A percentile compares a stretch with the other conserved stretches of the same genome.
Conservation (phyloP, 2,797 vertebrate genomes). For the Lateolabrax maculatus region DNA sequence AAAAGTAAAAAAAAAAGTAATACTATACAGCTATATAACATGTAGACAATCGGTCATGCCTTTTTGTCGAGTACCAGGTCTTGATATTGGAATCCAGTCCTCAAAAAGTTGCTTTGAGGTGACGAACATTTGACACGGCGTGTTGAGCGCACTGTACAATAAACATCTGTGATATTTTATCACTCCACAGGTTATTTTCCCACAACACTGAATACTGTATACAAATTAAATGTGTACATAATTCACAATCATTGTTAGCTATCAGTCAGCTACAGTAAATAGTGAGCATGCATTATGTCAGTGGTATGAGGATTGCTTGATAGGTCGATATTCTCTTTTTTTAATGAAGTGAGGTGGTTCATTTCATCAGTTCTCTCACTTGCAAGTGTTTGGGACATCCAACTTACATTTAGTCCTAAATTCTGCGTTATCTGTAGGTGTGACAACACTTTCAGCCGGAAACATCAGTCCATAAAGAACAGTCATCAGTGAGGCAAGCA, state of each 20-base stretch:
- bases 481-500: slow-evolving; percentile 25
- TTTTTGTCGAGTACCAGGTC: slow-evolving; percentile 81
- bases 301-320: slow-evolving; percentile 58
- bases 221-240: slow-evolving; percentile 73
- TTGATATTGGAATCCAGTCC: slow-evolving; percentile 62
- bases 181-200: slow-evolving; percentile 78
- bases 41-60: slow-evolving; percentile 65
- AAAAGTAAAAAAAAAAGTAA: slow-evolving; percentile 79
- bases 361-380: slow-evolving; percentile 28
- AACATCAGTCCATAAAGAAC: neutral
- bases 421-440: slow-evolving; percentile 29
- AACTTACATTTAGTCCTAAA: slow-evolving; percentile 26
- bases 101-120: slow-evolving; percentile 60
- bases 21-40: slow-evolving; percentile 85
- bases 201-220: slow-evolving; percentile 70
- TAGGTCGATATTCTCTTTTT: slow-evolving; percentile 45
- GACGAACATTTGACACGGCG: slow-evolving; percentile 58
- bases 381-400: slow-evolving; percentile 32
- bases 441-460: slow-evolving; percentile 11
- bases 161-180: slow-evolving; percentile 69
- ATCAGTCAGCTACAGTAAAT: slow-evolving; percentile 63
- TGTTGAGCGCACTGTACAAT: slow-evolving; percentile 50
- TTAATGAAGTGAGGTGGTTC: slow-evolving; percentile 18
- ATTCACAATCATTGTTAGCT: slow-evolving; percentile 74
- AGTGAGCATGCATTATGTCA: slow-evolving; percentile 67